A percentile compares a stretch with the other conserved stretches of the same genome.
Conservation (phyloP, 2,797 vertebrate genomes). For the Cyclura pinguis region DNA sequence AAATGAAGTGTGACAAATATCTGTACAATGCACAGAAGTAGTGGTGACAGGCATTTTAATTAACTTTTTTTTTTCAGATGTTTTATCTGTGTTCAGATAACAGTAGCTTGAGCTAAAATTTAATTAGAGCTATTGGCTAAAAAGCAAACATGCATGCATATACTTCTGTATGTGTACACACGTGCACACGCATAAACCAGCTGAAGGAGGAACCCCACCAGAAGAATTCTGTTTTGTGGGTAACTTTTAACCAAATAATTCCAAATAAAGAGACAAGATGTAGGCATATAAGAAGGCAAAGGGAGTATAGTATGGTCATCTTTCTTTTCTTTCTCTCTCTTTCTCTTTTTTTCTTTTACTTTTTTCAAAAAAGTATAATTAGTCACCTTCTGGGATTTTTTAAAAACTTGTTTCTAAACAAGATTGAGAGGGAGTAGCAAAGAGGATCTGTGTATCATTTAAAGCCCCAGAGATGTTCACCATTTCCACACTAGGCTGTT, state of each 20-base stretch:
- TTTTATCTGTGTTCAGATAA: conserved; percentile 44
- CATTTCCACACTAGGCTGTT: no score
- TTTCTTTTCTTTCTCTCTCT: neutral
- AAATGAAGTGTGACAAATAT: conserved; percentile 43
- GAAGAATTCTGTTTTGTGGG: neutral
- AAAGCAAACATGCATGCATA: neutral
- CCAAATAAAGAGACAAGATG: neutral
- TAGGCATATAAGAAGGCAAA: neutral
- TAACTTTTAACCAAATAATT: neutral
- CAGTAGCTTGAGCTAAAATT: neutral
- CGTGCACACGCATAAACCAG: neutral
- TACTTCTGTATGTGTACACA: neutral
- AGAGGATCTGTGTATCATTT: neutral
- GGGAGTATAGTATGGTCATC: neutral
- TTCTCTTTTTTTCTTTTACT: neutral
- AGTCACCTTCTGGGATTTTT: neutral
- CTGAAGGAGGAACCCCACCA: neutral
- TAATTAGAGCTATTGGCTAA: conserved; percentile 1
- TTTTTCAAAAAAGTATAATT: neutral
- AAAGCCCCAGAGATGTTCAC: neutral
- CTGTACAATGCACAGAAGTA: neutral
- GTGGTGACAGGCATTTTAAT: conserved; percentile 50
- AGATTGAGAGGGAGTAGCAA: neutral
- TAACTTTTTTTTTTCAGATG: conserved; percentile 39
- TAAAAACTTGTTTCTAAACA: neutral